Evolutionary conservation across 2,113 vertebrate genomes (phyloP).

Genomic region (Sander vitreus): DNA sequence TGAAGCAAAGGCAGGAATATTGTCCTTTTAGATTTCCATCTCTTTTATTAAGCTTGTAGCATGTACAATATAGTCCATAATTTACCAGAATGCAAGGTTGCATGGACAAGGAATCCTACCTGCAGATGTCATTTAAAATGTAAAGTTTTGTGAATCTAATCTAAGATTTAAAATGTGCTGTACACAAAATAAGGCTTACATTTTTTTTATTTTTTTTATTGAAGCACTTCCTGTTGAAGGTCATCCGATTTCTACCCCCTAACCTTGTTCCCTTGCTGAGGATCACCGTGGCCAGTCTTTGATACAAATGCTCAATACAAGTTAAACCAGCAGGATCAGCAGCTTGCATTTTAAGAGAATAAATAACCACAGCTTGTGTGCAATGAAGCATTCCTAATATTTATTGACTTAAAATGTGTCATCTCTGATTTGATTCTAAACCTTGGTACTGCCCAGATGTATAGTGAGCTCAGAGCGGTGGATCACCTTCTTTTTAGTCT

Average conservation of each 20-base stretch:
- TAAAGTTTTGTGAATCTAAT: background rate
- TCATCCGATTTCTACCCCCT: background rate
- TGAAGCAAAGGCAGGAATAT: background rate
- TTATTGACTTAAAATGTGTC: background rate
- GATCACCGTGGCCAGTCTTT: background rate
- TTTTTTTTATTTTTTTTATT: background rate
- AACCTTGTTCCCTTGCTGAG: background rate
- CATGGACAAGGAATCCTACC: background rate
- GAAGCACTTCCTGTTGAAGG: background rate
- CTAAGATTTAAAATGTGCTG: background rate
- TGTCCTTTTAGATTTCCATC: background rate
- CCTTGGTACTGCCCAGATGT: constrained; percentile 76
- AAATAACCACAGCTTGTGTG: background rate
- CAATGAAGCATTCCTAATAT: background rate
- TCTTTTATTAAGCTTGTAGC: background rate
- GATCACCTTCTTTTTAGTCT: constrained; percentile 52
- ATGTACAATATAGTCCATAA: too few relatives aligned
- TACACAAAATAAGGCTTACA: background rate
- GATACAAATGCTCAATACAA: background rate
- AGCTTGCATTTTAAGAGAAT: background rate
- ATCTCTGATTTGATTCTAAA: constrained; percentile 38
- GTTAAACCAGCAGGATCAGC: background rate
- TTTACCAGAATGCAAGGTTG: background rate
- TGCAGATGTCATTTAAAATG: background rate
- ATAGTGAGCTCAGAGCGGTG: constrained; percentile 83